Percentiles rank a stretch among this genome's conserved stretches.
These are phyloP conservation scores for Sprattus sprattus DNA, from an alignment of 2,113 vertebrate species.

Conservation along the genomic window DNA sequence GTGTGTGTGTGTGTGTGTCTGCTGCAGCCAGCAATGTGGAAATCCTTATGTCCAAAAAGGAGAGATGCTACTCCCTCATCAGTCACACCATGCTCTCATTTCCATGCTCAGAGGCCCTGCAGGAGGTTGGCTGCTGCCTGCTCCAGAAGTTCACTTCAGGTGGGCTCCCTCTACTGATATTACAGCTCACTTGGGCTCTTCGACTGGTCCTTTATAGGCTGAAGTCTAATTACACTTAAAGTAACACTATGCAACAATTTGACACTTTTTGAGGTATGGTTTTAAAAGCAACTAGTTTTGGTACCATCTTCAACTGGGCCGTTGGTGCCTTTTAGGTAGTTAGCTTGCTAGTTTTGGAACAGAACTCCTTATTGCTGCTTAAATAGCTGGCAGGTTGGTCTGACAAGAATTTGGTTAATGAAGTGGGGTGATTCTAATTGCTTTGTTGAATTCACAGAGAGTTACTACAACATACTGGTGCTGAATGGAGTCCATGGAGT, in stretches of 20 bases:
- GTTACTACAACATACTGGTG: constrained; percentile 91
- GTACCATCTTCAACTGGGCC: no score
- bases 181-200: neutral
- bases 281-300: no score
- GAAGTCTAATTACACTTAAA: no score
- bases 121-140: constrained; percentile 87
- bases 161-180: constrained; percentile 60
- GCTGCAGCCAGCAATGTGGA: constrained; percentile 87
- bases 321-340: no score
- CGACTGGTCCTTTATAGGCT: neutral
- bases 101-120: constrained; percentile 77
- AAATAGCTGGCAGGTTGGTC: neutral
- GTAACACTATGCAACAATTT: no score
- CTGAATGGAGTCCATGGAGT: constrained; percentile 83
- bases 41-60: constrained; percentile 91
- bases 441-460: constrained; percentile 68
- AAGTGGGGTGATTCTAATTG: neutral
- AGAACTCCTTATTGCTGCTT: no score
- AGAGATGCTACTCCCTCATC: constrained; percentile 84
- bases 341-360: no score
- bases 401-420: neutral
- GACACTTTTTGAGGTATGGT: no score
- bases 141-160: constrained; percentile 85
- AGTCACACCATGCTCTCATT: constrained; percentile 80
- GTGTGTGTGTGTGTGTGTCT: constrained; percentile 42